Evolutionary conservation across 1,140 invertebrate genomes (phyloP).

Genomic region (Dreissena rostriformis): DNA sequence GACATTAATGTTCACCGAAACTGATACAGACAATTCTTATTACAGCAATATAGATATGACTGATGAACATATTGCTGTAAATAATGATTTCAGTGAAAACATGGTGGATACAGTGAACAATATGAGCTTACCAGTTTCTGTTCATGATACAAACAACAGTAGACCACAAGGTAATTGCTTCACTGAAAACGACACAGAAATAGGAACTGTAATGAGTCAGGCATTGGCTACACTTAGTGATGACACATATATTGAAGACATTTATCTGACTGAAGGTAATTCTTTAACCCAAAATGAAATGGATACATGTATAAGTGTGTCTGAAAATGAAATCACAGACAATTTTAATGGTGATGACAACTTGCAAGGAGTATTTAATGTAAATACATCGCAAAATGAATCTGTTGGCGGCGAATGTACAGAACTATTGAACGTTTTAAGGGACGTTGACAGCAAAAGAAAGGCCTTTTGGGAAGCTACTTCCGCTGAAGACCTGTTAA

Average conservation of each 20-base stretch:
- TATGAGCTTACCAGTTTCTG: not conserved
- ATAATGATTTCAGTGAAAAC: not conserved
- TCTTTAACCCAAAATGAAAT: too few relatives aligned
- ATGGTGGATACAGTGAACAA: not conserved
- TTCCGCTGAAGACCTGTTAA: not conserved
- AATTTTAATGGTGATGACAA: not conserved
- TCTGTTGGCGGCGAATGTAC: not conserved
- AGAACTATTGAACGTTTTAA: not conserved
- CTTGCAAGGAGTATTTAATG: not conserved
- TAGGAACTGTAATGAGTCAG: not conserved
- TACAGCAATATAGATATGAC: too few relatives aligned
- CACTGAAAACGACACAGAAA: not conserved
- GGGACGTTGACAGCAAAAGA: too few relatives aligned
- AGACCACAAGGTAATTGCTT: not conserved
- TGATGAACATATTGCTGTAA: not conserved
- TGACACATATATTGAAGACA: too few relatives aligned
- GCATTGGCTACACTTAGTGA: too few relatives aligned
- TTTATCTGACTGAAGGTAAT: too few relatives aligned
- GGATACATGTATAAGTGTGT: too few relatives aligned
- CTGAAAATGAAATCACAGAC: too few relatives aligned
- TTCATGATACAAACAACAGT: not conserved
- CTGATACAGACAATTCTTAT: not conserved
- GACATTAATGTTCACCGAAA: not conserved
- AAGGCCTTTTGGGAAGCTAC: not conserved
- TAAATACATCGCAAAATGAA: not conserved